Conservation (phyloP, 1,140 invertebrate species). For the Drosophila kurseongensis region DNA sequence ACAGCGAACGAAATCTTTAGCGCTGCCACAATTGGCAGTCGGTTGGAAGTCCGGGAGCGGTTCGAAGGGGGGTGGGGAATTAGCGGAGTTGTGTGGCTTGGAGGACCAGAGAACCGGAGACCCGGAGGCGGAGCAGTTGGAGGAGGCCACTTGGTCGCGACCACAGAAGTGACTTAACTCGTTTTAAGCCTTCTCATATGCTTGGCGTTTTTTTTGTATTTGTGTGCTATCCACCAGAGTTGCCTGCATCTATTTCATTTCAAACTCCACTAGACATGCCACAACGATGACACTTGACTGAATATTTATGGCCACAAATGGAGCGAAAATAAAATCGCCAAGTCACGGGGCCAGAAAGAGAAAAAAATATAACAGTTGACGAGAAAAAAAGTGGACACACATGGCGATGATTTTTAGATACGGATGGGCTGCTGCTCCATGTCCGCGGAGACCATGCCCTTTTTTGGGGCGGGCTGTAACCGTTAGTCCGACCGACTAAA, state of each 20-base stretch:
- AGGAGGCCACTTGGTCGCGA: slow-evolving; percentile 73
- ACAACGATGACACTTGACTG: slow-evolving; percentile 80
- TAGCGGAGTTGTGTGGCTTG: slow-evolving; percentile 21
- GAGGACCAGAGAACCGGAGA: slow-evolving; percentile 7
- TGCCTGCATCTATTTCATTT: slow-evolving; percentile 77
- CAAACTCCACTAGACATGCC: slow-evolving; percentile 78
- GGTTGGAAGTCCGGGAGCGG: slow-evolving; percentile 44
- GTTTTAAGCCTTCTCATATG: slow-evolving; percentile 74
- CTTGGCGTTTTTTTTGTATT: slow-evolving; percentile 11
- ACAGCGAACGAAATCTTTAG: slow-evolving; percentile 43
- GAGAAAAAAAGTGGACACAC: slow-evolving; percentile 55
- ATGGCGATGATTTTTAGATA: slow-evolving; percentile 55
- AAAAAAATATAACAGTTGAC: slow-evolving; percentile 28
- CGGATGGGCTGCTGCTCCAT: slow-evolving; percentile 28
- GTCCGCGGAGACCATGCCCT: slow-evolving; percentile 60
- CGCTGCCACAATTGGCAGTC: slow-evolving; percentile 51
- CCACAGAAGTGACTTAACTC: slow-evolving; percentile 81
- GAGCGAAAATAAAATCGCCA: slow-evolving; percentile 83
- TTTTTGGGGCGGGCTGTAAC: slow-evolving; percentile 62
- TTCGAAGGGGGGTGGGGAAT: slow-evolving; percentile 9
- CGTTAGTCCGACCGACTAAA: slow-evolving; percentile 67
- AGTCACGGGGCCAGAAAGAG: slow-evolving; percentile 63
- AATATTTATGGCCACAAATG: slow-evolving; percentile 82
- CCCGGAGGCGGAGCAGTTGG: slow-evolving; percentile 26
- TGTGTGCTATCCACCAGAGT: neutral